These are phyloP conservation scores for Tipula helvola DNA, from an alignment of 2,888 invertebrate genomes.

Conservation along the genomic window DNA sequence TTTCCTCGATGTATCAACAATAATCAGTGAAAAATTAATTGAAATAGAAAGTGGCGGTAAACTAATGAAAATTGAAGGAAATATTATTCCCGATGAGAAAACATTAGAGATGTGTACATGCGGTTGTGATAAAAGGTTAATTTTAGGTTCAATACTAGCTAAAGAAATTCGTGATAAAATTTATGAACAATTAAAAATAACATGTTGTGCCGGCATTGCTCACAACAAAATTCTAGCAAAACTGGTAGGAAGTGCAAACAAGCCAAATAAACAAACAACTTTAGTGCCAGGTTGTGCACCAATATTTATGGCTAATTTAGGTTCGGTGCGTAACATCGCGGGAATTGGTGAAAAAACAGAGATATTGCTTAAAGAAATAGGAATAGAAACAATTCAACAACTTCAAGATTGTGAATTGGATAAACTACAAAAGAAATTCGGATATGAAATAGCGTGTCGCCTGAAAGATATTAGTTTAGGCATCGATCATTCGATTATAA, in stretches of 20 bases:
- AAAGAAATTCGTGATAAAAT: slow-evolving; percentile 61
- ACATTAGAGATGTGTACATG: slow-evolving; percentile 49
- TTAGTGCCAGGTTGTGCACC: slow-evolving; percentile 56
- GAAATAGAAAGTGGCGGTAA: slow-evolving; percentile 7
- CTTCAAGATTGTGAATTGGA: slow-evolving; percentile 48
- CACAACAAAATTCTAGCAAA: slow-evolving; percentile 78
- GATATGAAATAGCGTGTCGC: slow-evolving; percentile 53
- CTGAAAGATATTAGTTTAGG: slow-evolving; percentile 60
- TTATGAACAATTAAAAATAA: slow-evolving; percentile 54
- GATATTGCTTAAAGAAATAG: slow-evolving; percentile 49
- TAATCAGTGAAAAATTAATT: slow-evolving; percentile 39
- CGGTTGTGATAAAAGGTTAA: slow-evolving; percentile 58
- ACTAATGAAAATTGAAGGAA: slow-evolving; percentile 27
- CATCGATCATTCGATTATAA: slow-evolving; percentile 59
- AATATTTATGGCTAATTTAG: slow-evolving; percentile 51
- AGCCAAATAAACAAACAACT: slow-evolving; percentile 73
- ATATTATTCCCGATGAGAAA: slow-evolving; percentile 47
- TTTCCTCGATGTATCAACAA: slow-evolving; percentile 63
- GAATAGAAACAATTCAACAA: slow-evolving; percentile 53
- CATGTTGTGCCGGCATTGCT: slow-evolving; percentile 70
- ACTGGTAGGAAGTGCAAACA: slow-evolving; percentile 55
- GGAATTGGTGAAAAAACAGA: slow-evolving; percentile 64
- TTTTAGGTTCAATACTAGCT: slow-evolving; percentile 60
- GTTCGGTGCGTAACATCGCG: slow-evolving; percentile 50
- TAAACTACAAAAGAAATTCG: slow-evolving; percentile 49